Base-by-base conservation (phyloP, 1,140 invertebrate genomes). In the Drosophila parabipectinata region DNA sequence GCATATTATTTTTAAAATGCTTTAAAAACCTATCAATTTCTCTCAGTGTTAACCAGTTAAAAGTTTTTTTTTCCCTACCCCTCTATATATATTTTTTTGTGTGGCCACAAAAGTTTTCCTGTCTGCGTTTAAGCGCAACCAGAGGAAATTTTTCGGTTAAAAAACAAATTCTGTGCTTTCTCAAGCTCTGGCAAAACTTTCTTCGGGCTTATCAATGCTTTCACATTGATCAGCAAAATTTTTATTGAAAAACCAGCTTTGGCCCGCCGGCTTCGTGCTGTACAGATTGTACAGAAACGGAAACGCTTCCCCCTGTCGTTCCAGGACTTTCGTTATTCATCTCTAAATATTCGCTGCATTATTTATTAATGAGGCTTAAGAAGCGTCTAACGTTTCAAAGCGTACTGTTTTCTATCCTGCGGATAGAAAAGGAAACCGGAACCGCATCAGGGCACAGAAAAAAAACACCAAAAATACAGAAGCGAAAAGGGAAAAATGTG, bases 341-440 rank as follows among this genome's bases (percentile, higher is more conserved):
- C 52, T 69, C 67, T 50, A 67, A 75, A 67, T 75, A 66, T 76
- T 57, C 66, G 60, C 71, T 78, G 77, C 83, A 78, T 88, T 88
- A 87, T 82, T 82, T 87, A 88, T 88, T 87, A 87, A 87, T 87
- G 83, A 82, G 82, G 75, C 83, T 78, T 87, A 87, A 87, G 83
- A 75, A 87, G 83, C 82, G 75, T 88, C 79, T 87, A 87, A 87
- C 74, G 75, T 87, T 87, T 87, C 78, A 82, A 82, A 85, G 80
- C 72, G 26, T 12, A 32, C 28, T 24, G 34, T 37, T 8, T 30
- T 32, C 28, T 28, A 28, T 48, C 39, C 62, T 37, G 44, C 41
- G 56, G 39, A 66, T 66, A 56, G 51, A 79, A 37, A 37, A 63
- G 39, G 78, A 71, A 54, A 59, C 68, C 52, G 53, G 66, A 68